phyloP scores from a whole-genome alignment of 2,888 invertebrate species.

The Melanostoma scalare region DNA sequence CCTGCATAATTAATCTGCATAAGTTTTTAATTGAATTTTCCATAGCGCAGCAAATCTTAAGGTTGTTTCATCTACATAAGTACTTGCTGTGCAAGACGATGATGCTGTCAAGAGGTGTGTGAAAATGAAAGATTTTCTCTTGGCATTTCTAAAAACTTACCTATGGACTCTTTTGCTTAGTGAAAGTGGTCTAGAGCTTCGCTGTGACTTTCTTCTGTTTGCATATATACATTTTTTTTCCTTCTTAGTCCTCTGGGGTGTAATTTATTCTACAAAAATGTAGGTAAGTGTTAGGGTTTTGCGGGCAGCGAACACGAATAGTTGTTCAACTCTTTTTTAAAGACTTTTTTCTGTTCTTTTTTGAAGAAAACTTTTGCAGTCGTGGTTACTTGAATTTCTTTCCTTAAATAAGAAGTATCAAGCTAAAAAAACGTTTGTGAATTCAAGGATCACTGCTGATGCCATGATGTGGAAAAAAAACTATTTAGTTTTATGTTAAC shows the following conservation, averaged over 20 bases:
- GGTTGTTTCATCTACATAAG: constrained; percentile 17
- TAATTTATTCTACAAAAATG: constrained; percentile 37
- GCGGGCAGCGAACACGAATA: constrained; percentile 13
- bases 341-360: constrained; percentile 23
- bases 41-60: constrained; percentile 48
- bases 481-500: neutral
- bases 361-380: constrained; percentile 13
- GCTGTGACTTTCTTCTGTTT: constrained; percentile 21
- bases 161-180: constrained; percentile 7
- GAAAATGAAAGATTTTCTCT: constrained; percentile 44
- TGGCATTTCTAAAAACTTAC: constrained; percentile 24
- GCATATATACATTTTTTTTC: constrained; percentile 9
- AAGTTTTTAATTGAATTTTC: constrained; percentile 69
- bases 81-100: neutral
- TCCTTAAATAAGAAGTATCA: constrained; percentile 4
- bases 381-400: constrained; percentile 14
- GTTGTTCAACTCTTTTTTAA: constrained; percentile 5
- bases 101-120: constrained; percentile 14
- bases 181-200: constrained; percentile 45
- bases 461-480: constrained; percentile 20
- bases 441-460: constrained; percentile 30
- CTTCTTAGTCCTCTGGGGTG: neutral
- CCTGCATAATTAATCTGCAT: constrained; percentile 64
- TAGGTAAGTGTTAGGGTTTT: constrained; percentile 41
- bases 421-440: constrained; percentile 14